These are phyloP conservation scores for Procambarus clarkii DNA, from an alignment of 1,140 invertebrate genomes.

Conservation along the genomic window DNA sequence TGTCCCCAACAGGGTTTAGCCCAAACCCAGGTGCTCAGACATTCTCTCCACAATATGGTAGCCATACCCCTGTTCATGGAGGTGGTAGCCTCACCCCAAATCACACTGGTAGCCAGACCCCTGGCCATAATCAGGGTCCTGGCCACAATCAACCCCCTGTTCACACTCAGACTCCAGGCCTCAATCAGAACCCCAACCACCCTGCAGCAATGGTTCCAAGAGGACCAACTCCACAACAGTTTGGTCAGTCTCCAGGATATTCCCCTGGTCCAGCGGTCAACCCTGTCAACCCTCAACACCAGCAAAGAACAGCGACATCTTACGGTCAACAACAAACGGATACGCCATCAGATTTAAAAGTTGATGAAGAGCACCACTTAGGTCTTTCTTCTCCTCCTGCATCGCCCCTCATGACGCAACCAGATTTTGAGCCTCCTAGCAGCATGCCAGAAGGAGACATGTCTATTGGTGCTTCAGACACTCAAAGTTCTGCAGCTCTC, in stretches of 20 bases:
- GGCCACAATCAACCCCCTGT: constrained; percentile 27
- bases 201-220: constrained; percentile 77
- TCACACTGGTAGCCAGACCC: constrained; percentile 60
- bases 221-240: constrained; percentile 78
- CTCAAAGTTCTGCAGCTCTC: constrained; percentile 46
- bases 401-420: constrained; percentile 79
- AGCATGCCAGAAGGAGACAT: constrained; percentile 78
- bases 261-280: constrained; percentile 59
- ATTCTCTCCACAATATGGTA: constrained; percentile 69
- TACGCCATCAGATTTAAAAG: constrained; percentile 79
- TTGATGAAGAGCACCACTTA: constrained; percentile 70
- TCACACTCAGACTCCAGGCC: background rate
- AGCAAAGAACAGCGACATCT: constrained; percentile 20
- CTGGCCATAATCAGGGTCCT: constrained; percentile 74
- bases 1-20: constrained; percentile 71
- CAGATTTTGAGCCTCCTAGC: constrained; percentile 86
- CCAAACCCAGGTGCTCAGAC: constrained; percentile 68
- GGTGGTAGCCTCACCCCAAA: constrained; percentile 73
- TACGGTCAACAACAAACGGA: constrained; percentile 75
- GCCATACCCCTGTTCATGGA: constrained; percentile 70
- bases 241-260: constrained; percentile 80
- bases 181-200: constrained; percentile 42
- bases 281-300: constrained; percentile 49
- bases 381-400: constrained; percentile 66
- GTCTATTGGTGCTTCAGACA: constrained; percentile 67